phyloP scores from a whole-genome alignment of 2,797 vertebrate genomes.

The Myoxocephalus aenaeus region DNA sequence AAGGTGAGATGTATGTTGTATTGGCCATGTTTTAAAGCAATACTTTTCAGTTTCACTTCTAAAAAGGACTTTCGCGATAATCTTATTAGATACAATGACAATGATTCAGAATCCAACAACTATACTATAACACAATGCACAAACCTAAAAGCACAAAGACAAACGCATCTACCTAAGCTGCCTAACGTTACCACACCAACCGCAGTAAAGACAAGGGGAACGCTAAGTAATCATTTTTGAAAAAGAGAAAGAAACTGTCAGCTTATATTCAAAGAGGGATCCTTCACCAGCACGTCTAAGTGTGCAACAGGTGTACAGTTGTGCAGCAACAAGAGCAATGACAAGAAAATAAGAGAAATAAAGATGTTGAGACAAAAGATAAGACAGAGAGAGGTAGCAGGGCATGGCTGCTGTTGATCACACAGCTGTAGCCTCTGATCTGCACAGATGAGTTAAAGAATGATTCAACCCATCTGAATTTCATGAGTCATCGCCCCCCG shows the following conservation, averaged over 20 bases:
- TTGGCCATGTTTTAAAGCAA: too few species aligned
- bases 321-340: background rate
- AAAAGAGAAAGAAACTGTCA: background rate
- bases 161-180: too few species aligned
- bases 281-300: background rate
- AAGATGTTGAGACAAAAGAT: conserved; percentile 19
- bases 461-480: conserved; percentile 72
- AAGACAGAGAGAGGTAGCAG: background rate
- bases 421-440: conserved; percentile 59
- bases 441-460: conserved; percentile 58
- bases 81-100: too few species aligned
- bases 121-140: too few species aligned
- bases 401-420: conserved; percentile 19
- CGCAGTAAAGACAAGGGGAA: background rate
- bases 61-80: too few species aligned
- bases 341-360: background rate
- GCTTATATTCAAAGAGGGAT: background rate
- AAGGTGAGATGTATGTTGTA: too few species aligned
- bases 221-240: background rate
- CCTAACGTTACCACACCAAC: background rate
- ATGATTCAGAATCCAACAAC: too few species aligned
- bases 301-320: background rate
- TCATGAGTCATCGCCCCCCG: conserved; percentile 73
- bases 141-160: too few species aligned
- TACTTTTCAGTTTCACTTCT: too few species aligned